phyloP scores from a whole-genome alignment of 30 jellyfish, hydroid and myxozoan genomes.

The Clytia hemisphaerica region DNA sequence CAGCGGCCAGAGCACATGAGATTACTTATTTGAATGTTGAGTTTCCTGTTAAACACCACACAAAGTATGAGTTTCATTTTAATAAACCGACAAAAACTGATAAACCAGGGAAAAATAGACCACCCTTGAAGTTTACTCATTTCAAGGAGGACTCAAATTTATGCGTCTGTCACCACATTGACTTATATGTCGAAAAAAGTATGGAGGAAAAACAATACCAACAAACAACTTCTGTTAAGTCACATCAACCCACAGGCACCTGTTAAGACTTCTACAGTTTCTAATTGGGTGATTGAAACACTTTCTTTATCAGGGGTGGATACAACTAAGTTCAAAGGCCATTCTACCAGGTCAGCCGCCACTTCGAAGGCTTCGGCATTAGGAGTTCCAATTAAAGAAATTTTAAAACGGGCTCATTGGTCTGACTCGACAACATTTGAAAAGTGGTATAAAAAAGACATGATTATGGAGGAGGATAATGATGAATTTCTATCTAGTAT shows the following conservation, averaged over 20 bases:
- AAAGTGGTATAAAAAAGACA: neutral
- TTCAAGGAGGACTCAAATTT: neutral
- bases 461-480: too few relatives aligned
- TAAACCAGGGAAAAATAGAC: neutral
- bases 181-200: neutral
- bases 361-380: too few relatives aligned
- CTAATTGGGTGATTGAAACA: neutral
- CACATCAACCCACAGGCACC: neutral
- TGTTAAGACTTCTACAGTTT: neutral
- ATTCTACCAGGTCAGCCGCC: conserved; percentile 10
- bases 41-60: neutral
- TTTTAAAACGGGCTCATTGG: conserved; percentile 6
- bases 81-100: neutral
- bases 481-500: too few relatives aligned
- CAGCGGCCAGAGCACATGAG: conserved; percentile 4
- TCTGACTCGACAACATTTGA: neutral
- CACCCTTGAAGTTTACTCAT: neutral
- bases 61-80: neutral
- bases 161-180: conserved; percentile 2
- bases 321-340: neutral
- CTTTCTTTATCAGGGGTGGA: neutral
- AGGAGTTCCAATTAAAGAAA: neutral
- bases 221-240: neutral
- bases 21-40: neutral
- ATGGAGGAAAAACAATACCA: neutral